Percentiles rank a stretch among this genome's conserved stretches.
Conservation (phyloP, 2,797 vertebrate species). For the Hyperoplus lanceolatus region DNA sequence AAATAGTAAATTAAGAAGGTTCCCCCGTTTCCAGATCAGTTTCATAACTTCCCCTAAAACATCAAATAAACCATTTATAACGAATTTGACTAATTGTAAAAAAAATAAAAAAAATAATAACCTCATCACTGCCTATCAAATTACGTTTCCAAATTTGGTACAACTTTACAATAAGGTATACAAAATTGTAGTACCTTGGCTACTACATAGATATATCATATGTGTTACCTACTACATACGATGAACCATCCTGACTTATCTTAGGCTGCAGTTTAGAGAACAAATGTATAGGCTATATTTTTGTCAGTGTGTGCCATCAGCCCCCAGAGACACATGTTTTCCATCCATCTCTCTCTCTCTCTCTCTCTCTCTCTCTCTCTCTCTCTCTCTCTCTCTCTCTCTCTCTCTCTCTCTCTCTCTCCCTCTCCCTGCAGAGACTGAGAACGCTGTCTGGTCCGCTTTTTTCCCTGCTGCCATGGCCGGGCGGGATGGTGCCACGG, state of each 20-base stretch:
- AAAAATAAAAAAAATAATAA: neutral
- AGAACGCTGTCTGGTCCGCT: constrained; percentile 23
- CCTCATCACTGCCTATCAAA: neutral
- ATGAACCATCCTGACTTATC: no score
- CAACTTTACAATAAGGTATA: no score
- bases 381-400: neutral
- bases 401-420: constrained; percentile 1
- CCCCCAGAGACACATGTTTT: no score
- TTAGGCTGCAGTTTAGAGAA: no score
- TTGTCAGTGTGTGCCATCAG: neutral
- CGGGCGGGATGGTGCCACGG: constrained; percentile 50
- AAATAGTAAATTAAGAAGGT: neutral
- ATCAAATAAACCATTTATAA: neutral
- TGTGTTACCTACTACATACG: no score
- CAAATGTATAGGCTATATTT: neutral
- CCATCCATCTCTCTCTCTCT: neutral
- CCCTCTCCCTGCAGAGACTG: constrained; percentile 11
- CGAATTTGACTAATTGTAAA: neutral
- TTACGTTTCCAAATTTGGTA: no score
- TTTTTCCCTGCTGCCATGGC: constrained; percentile 74
- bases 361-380: neutral
- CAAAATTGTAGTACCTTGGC: no score
- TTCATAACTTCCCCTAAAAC: neutral
- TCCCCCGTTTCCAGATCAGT: neutral
- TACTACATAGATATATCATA: no score